Percentiles rank a stretch among this genome's conserved stretches.
phyloP scores from a whole-genome alignment of 2,113 vertebrate species.

The Theristicus caerulescens region DNA sequence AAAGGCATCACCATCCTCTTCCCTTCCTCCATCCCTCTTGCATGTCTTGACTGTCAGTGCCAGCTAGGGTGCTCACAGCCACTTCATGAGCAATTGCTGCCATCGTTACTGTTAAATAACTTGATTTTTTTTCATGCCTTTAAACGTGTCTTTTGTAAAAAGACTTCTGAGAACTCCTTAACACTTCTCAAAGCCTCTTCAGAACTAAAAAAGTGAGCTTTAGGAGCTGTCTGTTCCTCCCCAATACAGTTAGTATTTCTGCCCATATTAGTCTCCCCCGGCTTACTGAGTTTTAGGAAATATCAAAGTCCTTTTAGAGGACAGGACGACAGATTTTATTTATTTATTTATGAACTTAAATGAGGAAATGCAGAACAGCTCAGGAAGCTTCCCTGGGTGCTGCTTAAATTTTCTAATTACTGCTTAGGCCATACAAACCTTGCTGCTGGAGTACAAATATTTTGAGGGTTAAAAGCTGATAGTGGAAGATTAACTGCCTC shows the following conservation, averaged over 20 bases:
- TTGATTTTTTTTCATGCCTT: not conserved
- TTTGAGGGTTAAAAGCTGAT: not conserved
- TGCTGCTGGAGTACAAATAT: not conserved
- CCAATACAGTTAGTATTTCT: not conserved
- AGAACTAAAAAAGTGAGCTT: not conserved
- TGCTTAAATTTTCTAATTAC: not conserved
- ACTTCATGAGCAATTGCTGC: not conserved
- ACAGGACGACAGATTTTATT: not conserved
- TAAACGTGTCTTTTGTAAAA: not conserved
- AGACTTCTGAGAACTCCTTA: not conserved
- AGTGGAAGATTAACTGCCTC: not conserved
- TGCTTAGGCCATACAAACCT: not conserved
- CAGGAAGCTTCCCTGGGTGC: not conserved
- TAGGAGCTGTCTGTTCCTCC: not conserved
- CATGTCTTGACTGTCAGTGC: not conserved
- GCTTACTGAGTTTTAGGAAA: not conserved
- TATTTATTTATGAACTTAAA: not conserved
- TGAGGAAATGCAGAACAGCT: not conserved
- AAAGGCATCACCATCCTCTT: not conserved
- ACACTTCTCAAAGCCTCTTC: not conserved
- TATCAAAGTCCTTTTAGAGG: not conserved
- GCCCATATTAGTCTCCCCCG: not conserved
- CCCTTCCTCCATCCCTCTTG: not conserved
- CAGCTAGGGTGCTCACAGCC: not conserved
- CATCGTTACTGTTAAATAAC: not conserved